A percentile compares a stretch with the other conserved stretches of the same genome.
These are phyloP conservation scores for Brachionus rubens DNA, from an alignment of 1,140 invertebrate species.

Conservation along the genomic window DNA sequence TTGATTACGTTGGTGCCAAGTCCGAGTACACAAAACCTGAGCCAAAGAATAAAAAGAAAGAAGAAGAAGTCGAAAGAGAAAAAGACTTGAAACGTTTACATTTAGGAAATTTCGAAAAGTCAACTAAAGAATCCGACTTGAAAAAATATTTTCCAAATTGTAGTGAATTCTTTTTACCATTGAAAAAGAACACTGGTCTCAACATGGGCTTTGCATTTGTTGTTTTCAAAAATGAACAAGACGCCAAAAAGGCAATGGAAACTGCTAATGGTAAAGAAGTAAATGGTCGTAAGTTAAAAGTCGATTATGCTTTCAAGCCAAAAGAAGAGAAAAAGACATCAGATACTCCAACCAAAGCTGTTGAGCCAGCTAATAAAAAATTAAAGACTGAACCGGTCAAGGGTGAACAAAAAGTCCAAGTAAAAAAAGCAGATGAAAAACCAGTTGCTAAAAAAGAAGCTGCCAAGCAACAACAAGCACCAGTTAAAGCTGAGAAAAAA, in stretches of 20 bases:
- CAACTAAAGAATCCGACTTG: neutral
- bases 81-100: slow-evolving; percentile 11
- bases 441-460: neutral
- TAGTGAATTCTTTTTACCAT: neutral
- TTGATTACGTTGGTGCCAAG: slow-evolving; percentile 49
- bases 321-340: neutral
- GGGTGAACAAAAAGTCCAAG: neutral
- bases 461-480: neutral
- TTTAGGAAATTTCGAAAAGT: slow-evolving; percentile 29
- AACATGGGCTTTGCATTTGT: slow-evolving; percentile 42
- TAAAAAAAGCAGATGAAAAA: neutral
- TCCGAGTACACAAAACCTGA: neutral
- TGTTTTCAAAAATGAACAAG: neutral
- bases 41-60: neutral
- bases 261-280: slow-evolving; percentile 18
- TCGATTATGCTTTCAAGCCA: slow-evolving; percentile 20
- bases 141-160: slow-evolving; percentile 21
- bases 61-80: neutral
- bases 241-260: slow-evolving; percentile 4
- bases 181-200: neutral
- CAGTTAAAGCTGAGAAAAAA: neutral
- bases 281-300: slow-evolving; percentile 14
- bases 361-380: slow-evolving; percentile 36
- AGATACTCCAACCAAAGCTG: neutral
- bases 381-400: neutral